Percentiles rank a stretch among this genome's conserved stretches.
Conservation (phyloP, 1,140 invertebrate genomes). For the Panulirus ornatus region DNA sequence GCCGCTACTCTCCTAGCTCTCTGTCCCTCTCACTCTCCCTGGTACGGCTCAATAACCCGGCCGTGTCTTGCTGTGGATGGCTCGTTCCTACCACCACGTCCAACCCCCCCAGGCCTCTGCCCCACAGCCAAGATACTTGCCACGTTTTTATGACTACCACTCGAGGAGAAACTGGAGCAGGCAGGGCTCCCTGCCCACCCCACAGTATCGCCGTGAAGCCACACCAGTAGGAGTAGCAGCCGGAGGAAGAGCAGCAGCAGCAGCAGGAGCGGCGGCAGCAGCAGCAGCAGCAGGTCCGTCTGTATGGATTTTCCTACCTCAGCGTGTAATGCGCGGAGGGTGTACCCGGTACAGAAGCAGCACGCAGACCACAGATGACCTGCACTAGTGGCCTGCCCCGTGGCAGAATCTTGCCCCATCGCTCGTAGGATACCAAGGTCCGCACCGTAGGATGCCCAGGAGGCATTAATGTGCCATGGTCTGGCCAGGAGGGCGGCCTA, state of each 20-base stretch:
- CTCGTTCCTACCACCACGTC: neutral
- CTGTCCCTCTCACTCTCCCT: neutral
- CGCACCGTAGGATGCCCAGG: neutral
- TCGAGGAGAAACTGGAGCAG: neutral
- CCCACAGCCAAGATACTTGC: neutral
- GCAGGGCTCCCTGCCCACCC: too few species aligned
- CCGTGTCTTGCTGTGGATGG: neutral
- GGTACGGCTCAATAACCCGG: neutral
- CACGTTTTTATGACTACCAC: too few species aligned
- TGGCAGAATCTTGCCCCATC: neutral
- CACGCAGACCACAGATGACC: neutral
- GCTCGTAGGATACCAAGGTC: neutral
- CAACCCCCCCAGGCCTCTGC: neutral
- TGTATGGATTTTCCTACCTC: constrained; percentile 6
- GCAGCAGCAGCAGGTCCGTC: neutral
- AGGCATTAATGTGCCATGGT: neutral
- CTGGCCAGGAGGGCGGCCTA: neutral
- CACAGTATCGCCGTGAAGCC: too few species aligned
- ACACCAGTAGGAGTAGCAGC: too few species aligned
- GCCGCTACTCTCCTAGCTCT: neutral
- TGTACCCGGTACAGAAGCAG: neutral
- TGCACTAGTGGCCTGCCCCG: neutral
- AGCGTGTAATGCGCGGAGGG: neutral
- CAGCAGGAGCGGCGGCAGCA: too few species aligned
- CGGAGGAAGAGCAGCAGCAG: too few species aligned